Percentiles rank a stretch among this genome's conserved stretches.
Conservation (phyloP, 2,113 vertebrate genomes). For the Ceyx melanurus region DNA sequence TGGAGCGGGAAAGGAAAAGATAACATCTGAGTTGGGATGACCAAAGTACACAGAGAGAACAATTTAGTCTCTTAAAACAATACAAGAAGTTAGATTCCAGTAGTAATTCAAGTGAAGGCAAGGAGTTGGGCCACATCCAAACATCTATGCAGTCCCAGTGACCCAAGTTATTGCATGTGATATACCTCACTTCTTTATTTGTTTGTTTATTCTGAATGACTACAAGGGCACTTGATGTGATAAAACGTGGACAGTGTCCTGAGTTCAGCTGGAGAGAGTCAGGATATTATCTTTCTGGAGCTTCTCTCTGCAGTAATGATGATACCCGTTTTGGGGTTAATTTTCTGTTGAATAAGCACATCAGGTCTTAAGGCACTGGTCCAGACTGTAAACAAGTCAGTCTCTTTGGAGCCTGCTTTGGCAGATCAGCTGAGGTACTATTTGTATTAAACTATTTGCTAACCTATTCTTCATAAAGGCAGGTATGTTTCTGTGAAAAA, state of each 20-base stretch:
- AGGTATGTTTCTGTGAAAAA: slow-evolving; percentile 65
- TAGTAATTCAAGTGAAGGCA: slow-evolving; percentile 63
- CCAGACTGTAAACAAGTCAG: slow-evolving; percentile 65
- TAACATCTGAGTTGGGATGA: slow-evolving; percentile 67
- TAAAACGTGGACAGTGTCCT: slow-evolving; percentile 10
- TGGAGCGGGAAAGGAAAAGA: slow-evolving; percentile 47
- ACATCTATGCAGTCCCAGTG: slow-evolving; percentile 6
- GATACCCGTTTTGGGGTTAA: slow-evolving; percentile 53
- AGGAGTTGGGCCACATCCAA: slow-evolving; percentile 26
- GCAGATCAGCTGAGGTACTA: slow-evolving; percentile 27
- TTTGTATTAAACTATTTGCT: slow-evolving; percentile 63
- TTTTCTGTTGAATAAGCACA: slow-evolving; percentile 68
- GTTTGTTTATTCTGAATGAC: slow-evolving; percentile 22
- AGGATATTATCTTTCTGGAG: slow-evolving; percentile 42
- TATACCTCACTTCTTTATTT: slow-evolving; percentile 60
- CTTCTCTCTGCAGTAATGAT: slow-evolving; percentile 19
- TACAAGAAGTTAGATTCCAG: slow-evolving; percentile 50
- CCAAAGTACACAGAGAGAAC: slow-evolving; percentile 55
- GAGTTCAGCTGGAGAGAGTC: slow-evolving; percentile 51
- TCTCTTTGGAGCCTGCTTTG: slow-evolving; percentile 67
- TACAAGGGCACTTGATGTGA: slow-evolving; percentile 10
- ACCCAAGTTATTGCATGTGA: slow-evolving; percentile 25
- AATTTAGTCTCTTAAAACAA: slow-evolving; percentile 60
- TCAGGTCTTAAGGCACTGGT: slow-evolving; percentile 57
- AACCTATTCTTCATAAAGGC: slow-evolving; percentile 62